Base-by-base conservation (phyloP, 2,113 vertebrate species). In the Ictidomys tridecemlineatus region DNA sequence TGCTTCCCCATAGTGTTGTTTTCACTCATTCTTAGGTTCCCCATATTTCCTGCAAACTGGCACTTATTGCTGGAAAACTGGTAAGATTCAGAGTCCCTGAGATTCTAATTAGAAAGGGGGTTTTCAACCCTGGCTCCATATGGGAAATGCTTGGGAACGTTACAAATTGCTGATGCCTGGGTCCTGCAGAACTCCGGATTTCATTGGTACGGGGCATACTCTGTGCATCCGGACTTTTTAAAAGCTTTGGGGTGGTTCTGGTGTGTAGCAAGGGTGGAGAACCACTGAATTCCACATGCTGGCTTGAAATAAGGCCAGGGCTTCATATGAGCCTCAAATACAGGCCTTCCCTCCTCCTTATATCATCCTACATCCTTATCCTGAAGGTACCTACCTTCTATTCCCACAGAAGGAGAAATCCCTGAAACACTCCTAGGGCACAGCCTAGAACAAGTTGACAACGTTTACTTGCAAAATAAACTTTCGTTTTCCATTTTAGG, bases 401-500 rank as follows among this genome's bases (percentile, higher is more conserved):
- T 51, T n/a, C 32, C 78, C 56, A 37, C 2, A 9, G 67, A 58
- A 53, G 53, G 22, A 85, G 12, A 82, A 86, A 89, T 28, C 37
- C 22, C 69, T 65, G 14, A 56, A 87, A 63, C 22, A n/a, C 32
- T 77, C 63, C 45, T 69, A 74, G 48, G 69, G 65, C 48, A 80
- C 97, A 95, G 30, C 22, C 77, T 80, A 74, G 30, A 58, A 53
- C 39, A 65, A 51, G 78, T 16, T 84, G 28, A 72, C 26, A 87
- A 63, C 53, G 65, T 67, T 42, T 67, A 51, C 30, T 79, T 61
- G 72, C 30, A 94, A 74, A 65, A 51, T 2, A 74, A 48, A 39
- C 3, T 69, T 53, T 67, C 67, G 39, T 37, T 91, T 85, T 90
- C 69, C 26, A 53, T 92, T 94, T 95, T 85, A 88, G 61, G 61